Evolutionary conservation across 2,113 vertebrate genomes (phyloP).

Genomic region (Muscicapa adusta): DNA sequence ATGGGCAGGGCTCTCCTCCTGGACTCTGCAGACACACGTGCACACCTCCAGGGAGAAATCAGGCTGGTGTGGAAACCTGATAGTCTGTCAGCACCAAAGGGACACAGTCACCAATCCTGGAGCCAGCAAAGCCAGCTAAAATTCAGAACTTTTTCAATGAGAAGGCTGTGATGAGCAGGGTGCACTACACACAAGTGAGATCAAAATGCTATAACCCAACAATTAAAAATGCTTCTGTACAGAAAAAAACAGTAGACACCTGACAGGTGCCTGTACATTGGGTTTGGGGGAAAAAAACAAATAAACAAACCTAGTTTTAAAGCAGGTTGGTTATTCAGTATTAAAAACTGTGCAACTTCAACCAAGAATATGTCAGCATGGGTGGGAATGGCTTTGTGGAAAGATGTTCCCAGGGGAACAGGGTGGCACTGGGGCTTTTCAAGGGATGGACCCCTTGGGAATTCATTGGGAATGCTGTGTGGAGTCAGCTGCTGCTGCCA

Average conservation of each 20-base stretch:
- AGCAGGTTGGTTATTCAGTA: neutral
- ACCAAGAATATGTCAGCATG: neutral
- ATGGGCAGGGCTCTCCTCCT: slow-evolving; percentile 84
- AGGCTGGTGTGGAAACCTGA: slow-evolving; percentile 74
- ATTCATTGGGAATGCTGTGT: rapidly evolving
- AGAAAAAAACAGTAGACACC: neutral
- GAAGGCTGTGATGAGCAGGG: neutral
- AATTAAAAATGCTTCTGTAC: neutral
- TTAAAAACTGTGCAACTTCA: neutral
- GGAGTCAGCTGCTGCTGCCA: neutral
- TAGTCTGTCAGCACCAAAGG: slow-evolving; percentile 73
- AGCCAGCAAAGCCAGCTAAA: neutral
- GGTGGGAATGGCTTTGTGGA: neutral
- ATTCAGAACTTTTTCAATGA: neutral
- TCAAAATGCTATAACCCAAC: neutral
- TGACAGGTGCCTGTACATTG: neutral
- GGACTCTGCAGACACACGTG: slow-evolving; percentile 82
- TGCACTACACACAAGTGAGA: neutral
- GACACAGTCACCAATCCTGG: neutral
- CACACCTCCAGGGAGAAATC: slow-evolving; percentile 73
- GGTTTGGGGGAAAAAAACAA: rapidly evolving
- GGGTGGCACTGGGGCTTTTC: neutral
- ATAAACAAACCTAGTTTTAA: neutral
- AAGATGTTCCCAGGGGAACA: neutral
- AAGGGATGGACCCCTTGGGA: neutral